Percentiles rank a stretch among this genome's conserved stretches.
Evolutionary conservation across 2,797 vertebrate genomes (phyloP).

Genomic region (Peromyscus aztecus): DNA sequence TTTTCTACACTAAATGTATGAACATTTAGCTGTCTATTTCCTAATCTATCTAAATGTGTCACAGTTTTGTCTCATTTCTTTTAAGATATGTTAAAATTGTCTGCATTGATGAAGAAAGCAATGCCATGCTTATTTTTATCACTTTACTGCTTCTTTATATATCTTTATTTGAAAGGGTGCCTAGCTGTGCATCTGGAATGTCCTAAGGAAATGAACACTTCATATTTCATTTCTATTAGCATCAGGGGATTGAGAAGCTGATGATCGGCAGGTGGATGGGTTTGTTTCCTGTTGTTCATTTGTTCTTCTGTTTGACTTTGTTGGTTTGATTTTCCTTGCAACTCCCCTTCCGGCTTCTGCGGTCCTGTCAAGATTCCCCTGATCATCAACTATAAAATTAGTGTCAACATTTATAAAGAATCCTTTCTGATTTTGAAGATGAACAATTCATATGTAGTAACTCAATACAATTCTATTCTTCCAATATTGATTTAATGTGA

Average conservation of each 20-base stretch:
- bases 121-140: not conserved
- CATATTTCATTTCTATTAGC: not conserved
- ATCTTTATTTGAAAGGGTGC: not conserved
- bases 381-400: not conserved
- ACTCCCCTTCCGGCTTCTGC: not conserved
- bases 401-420: not conserved
- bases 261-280: not conserved
- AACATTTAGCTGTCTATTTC: not conserved
- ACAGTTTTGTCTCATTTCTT: not conserved
- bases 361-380: not conserved
- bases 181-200: not conserved
- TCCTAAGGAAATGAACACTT: conserved; percentile 2
- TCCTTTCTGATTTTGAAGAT: not conserved
- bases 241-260: not conserved
- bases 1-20: not conserved
- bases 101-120: not conserved
- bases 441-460: not conserved
- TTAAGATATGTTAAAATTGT: not conserved
- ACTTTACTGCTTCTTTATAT: not conserved
- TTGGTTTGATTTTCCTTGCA: not conserved
- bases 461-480: not conserved
- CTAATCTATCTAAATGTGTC: not conserved
- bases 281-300: not conserved
- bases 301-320: not conserved
- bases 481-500: not conserved